Conservation (phyloP, 2,888 invertebrate genomes). For the Tetramorium bicarinatum region DNA sequence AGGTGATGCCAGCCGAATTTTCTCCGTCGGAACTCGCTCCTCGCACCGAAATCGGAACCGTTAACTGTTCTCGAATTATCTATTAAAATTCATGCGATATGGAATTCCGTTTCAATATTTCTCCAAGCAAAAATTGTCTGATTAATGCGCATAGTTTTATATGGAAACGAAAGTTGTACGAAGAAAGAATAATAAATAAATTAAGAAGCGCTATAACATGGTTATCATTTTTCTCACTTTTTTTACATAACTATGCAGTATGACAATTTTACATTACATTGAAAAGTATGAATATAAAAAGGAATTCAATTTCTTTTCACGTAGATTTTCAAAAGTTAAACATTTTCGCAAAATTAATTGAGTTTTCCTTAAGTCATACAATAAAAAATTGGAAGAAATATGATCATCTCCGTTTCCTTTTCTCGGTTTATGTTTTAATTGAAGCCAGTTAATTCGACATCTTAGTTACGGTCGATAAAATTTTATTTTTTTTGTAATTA, state of each 20-base stretch:
- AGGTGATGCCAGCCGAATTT: conserved; percentile 54
- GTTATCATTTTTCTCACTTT: neutral
- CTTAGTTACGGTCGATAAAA: conserved; percentile 14
- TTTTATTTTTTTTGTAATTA: conserved; percentile 36
- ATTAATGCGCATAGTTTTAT: conserved; percentile 11
- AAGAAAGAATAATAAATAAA: neutral
- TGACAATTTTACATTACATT: neutral
- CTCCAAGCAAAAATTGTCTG: neutral
- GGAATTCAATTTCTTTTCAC: too few species aligned
- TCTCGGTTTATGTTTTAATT: conserved; percentile 27
- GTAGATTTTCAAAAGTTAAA: neutral
- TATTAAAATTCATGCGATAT: conserved; percentile 16
- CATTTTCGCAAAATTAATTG: neutral
- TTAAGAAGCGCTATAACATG: neutral
- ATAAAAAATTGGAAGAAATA: neutral
- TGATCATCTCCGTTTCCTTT: neutral
- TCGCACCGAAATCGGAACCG: neutral
- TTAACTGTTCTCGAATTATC: conserved; percentile 22
- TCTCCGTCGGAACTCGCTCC: neutral
- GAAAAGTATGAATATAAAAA: neutral
- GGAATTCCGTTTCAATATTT: conserved; percentile 24
- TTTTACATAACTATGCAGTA: neutral
- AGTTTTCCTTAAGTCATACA: neutral
- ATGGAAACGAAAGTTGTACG: conserved; percentile 13
- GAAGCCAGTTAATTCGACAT: neutral